Base-by-base conservation (phyloP, 2,888 invertebrate genomes). In the Phengaris alcon region DNA sequence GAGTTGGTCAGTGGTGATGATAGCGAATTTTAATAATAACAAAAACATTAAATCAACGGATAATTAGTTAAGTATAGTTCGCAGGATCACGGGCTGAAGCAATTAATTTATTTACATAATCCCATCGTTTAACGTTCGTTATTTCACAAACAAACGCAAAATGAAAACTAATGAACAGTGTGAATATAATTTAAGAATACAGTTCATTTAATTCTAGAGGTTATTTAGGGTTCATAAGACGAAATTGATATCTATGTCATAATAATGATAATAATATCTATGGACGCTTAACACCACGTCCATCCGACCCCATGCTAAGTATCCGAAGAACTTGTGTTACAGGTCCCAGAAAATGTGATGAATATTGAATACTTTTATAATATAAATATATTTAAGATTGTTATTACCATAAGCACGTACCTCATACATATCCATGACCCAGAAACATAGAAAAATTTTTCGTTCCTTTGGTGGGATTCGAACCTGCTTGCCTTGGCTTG, bases 51-150 rank as follows among this genome's bases (percentile, higher is more conserved):
- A 72, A 22, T 35, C 12, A 22, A 2, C 72, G 54, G 35, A 35
- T 70, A 70, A 12, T 52, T 35, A 51, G 51, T 15, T 70, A 52
- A 22, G 70, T 70, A 51, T 48, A 70, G 70, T 70, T 70, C 22
- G 12, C 70, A 51, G 51, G 51, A 70, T 70, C 22, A 54, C 72
- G 72, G 72, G 22, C 35, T 54, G 72, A 52, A 72, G 52, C 72
- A 72, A 72, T 72, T 72, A 72, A 72, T 72, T 72, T 52, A 54
- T 72, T 72, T 72, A 72, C 72, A 72, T 72, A 54, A 52, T 72
- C 72, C 72, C 52, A 22, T 22, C 72, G 54, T 72, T 72, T 72
- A 54, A 54, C 52, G 52, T 72, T 72, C 72, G 52, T 44, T 22
- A 70, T 22, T 70, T 35, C 22, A 54, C 35, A 35, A 46, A 68